Evolutionary conservation across 2,888 invertebrate genomes (phyloP), one percentile per base, ranked within the genome.

Genomic region (Hylaea fasciaria): DNA sequence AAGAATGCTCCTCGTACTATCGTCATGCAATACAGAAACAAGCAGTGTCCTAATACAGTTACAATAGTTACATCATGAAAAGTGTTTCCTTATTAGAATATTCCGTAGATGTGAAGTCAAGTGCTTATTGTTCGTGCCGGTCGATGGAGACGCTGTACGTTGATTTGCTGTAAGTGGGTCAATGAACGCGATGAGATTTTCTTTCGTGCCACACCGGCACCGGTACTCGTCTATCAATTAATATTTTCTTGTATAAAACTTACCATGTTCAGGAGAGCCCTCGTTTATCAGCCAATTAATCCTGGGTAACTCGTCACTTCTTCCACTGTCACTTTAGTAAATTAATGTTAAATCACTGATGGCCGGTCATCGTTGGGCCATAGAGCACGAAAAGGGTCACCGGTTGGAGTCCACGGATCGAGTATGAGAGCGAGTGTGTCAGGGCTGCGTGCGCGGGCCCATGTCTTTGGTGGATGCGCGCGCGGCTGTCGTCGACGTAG

Each of bases 391-490:
- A 81, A 80, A 80, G 70, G 83, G 79, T 81, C 87, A 89, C 89
- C 86, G 83, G 80, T 35, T 85, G 86, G 86, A 85, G 84, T 85
- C n/a, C 37, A 47, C 37, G 40, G 48, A 4, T 22, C 16, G 22
- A 10, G 29, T 32, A 40, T 9, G 39, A 40, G 69, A 71, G 71
- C 76, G 78, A 74, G 73, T 43, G 76, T 78, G 69, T 78, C 71
- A 78, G 73, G 69, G 73, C 66, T 73, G 72, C 72, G 73, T 74
- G 70, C 70, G 74, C 65, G 73, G 74, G 76, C 74, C 83, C 90
- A 90, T 89, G 80, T 80, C 82, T 80, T 13, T 78, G 77, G 77
- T 64, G 76, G 81, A 78, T 84, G 81, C 86, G 86, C 87, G 74
- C 84, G 81, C 83, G 85, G 74, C 82, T 74, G 76, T 77, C 74